phyloP scores from a whole-genome alignment of 2,113 vertebrate species.

The Takifugu bimaculatus region DNA sequence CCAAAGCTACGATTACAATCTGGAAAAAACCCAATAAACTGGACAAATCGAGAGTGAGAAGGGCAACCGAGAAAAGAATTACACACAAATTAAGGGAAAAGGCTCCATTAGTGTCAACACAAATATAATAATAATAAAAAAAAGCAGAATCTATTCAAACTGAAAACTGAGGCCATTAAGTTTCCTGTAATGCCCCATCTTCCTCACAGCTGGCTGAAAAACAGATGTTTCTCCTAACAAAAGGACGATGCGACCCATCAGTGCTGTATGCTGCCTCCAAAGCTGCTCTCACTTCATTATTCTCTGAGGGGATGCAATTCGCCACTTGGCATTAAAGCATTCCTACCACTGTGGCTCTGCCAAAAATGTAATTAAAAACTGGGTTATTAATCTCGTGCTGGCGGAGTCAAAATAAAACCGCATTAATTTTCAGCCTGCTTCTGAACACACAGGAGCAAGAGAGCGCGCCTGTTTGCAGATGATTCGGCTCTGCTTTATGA shows the following conservation, averaged over 20 bases:
- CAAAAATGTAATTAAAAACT: slow-evolving; percentile 66
- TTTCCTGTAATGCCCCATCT: slow-evolving; percentile 27
- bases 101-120: neutral
- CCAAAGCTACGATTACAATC: no score
- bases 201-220: slow-evolving; percentile 28
- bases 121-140: neutral
- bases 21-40: no score
- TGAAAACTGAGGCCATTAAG: slow-evolving; percentile 3
- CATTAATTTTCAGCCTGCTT: slow-evolving; percentile 50
- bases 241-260: slow-evolving; percentile 45
- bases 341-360: slow-evolving; percentile 38
- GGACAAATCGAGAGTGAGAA: slow-evolving; percentile 29
- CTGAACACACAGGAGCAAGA: neutral
- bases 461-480: slow-evolving; percentile 1
- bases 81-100: neutral
- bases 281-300: slow-evolving; percentile 47
- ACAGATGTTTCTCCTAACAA: slow-evolving; percentile 44
- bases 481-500: neutral
- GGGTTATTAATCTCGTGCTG: slow-evolving; percentile 67
- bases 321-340: slow-evolving; percentile 33
- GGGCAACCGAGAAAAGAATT: slow-evolving; percentile 27
- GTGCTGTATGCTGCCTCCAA: slow-evolving; percentile 30
- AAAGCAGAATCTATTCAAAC: no score
- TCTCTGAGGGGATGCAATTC: slow-evolving; percentile 42
- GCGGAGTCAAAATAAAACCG: slow-evolving; percentile 52